Conservation (phyloP, 2,113 vertebrate species). For the Azemiops feae region DNA sequence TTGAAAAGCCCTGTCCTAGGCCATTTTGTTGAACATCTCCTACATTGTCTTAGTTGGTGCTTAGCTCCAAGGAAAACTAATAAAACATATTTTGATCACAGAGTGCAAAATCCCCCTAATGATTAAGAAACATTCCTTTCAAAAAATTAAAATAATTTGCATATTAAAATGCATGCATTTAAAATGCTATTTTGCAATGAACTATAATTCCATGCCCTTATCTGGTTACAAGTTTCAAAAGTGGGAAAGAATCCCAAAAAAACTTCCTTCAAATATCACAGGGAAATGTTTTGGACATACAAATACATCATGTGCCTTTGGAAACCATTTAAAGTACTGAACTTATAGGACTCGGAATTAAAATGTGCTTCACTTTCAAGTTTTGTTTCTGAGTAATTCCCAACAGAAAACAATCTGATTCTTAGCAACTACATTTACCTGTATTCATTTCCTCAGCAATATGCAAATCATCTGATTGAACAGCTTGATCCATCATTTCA, state of each 20-base stretch:
- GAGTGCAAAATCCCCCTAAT: background rate
- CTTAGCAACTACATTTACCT: constrained; percentile 62
- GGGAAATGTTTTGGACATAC: background rate
- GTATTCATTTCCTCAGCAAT: constrained; percentile 67
- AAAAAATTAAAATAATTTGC: background rate
- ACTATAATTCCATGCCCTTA: background rate
- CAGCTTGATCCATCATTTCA: constrained; percentile 73
- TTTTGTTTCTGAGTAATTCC: background rate
- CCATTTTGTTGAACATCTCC: background rate
- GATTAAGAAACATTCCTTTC: background rate
- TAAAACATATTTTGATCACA: background rate
- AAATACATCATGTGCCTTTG: background rate
- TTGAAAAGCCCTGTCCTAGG: too few relatives aligned
- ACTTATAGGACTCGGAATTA: background rate
- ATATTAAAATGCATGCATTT: background rate
- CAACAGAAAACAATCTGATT: constrained; percentile 7
- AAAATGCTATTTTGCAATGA: background rate
- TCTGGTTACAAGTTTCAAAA: background rate
- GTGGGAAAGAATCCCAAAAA: background rate
- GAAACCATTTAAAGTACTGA: background rate
- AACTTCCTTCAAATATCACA: background rate
- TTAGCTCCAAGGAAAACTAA: background rate
- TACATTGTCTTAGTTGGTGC: background rate
- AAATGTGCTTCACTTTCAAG: background rate
- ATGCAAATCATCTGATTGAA: constrained; percentile 68